These are phyloP conservation scores for Sandelia bainsii DNA, from an alignment of 2,797 vertebrate species.

Conservation along the genomic window DNA sequence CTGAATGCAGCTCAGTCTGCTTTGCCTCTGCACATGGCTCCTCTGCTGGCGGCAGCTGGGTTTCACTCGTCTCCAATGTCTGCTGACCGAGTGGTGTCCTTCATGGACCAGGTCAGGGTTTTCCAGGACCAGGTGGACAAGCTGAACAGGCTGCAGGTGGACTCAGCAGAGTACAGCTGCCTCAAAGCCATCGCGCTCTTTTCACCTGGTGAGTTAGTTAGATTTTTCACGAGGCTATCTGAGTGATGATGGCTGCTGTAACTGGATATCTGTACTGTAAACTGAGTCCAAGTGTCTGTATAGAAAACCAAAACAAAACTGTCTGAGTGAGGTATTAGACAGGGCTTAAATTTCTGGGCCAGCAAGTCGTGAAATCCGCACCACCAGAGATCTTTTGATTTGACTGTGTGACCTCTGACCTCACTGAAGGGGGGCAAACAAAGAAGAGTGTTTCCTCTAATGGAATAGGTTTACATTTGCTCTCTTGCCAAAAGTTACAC, in stretches of 20 bases:
- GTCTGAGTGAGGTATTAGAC: background rate
- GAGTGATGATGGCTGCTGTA: background rate
- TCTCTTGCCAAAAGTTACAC: background rate
- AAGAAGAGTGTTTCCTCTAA: background rate
- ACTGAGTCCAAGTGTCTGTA: constrained; percentile 14
- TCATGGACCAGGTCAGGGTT: constrained; percentile 97
- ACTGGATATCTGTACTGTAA: constrained; percentile 25
- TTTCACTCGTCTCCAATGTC: constrained; percentile 97
- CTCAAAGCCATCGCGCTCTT: constrained; percentile 97
- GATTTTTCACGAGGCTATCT: background rate
- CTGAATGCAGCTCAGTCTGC: constrained; percentile 96
- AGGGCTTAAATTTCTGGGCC: background rate
- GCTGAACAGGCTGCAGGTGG: constrained; percentile 93
- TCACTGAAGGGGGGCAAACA: background rate
- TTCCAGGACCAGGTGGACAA: constrained; percentile 99
- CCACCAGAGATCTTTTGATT: constrained; percentile 8
- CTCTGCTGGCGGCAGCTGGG: constrained; percentile 93
- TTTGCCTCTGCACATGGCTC: constrained; percentile 94
- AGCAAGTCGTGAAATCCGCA: background rate
- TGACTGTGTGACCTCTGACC: constrained; percentile 36
- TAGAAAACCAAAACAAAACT: constrained; percentile 16
- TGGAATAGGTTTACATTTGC: background rate
- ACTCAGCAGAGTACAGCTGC: constrained; percentile 95
- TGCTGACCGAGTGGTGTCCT: constrained; percentile 93
- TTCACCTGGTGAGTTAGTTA: constrained; percentile 86